phyloP scores from a whole-genome alignment of 2,797 vertebrate genomes.

The Falco naumanni region DNA sequence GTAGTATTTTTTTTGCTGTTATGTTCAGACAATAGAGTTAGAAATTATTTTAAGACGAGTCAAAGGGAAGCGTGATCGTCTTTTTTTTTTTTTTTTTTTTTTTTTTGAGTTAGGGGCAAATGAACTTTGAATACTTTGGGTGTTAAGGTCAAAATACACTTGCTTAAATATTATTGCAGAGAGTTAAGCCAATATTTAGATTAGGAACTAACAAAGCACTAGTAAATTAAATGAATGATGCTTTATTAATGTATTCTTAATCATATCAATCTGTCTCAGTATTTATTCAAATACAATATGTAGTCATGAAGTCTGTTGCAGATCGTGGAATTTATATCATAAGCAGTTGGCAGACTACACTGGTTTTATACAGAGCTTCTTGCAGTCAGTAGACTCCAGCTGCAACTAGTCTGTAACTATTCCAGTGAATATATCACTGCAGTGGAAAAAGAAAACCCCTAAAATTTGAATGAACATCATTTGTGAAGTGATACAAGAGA shows the following conservation, averaged over 20 bases:
- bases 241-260: constrained; percentile 1
- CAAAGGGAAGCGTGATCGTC: not conserved
- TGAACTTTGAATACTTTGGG: not conserved
- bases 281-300: constrained; percentile 46
- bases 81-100: not conserved
- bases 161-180: not conserved
- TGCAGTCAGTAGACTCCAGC: not conserved
- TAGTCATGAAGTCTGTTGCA: not conserved
- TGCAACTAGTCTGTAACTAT: not conserved
- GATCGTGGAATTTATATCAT: not conserved
- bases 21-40: not conserved
- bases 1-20: not conserved
- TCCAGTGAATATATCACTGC: not conserved
- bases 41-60: not conserved
- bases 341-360: not conserved
- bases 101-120: not conserved
- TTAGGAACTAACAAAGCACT: not conserved
- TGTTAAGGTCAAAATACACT: not conserved
- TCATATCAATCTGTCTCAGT: constrained; percentile 13
- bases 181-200: not conserved
- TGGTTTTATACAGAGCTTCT: not conserved
- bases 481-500: not conserved
- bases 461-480: not conserved
- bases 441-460: not conserved
- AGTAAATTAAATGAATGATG: not conserved